Evolutionary conservation across 53 echinoderm and acorn worm genomes (phyloP).

Genomic region (Patiria pectinifera): DNA sequence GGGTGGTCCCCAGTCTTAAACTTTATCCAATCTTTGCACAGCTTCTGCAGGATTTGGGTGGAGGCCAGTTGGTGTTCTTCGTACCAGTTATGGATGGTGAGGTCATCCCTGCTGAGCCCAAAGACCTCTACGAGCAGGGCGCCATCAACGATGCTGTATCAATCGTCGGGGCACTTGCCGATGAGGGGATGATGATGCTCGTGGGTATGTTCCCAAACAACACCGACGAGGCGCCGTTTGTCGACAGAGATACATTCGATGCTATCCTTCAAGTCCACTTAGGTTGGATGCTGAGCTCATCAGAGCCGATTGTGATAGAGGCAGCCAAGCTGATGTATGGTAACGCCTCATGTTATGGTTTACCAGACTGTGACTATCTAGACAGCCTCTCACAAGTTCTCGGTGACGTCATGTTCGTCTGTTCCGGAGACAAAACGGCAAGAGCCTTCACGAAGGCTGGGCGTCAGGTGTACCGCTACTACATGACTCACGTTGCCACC

Average conservation of each 20-base stretch:
- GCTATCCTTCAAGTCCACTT: background rate
- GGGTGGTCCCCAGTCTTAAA: slow-evolving; percentile 35
- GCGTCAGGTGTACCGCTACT: slow-evolving; percentile 28
- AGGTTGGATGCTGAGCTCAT: background rate
- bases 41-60: background rate
- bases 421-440: slow-evolving; percentile 25
- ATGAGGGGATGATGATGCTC: slow-evolving; percentile 54
- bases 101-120: slow-evolving; percentile 36
- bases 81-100: slow-evolving; percentile 46
- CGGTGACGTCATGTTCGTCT: slow-evolving; percentile 41
- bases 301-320: slow-evolving; percentile 9
- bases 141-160: slow-evolving; percentile 52
- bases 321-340: slow-evolving; percentile 29
- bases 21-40: background rate
- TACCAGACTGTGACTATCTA: slow-evolving; percentile 44
- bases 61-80: background rate
- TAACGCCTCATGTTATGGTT: background rate
- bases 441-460: slow-evolving; percentile 35
- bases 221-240: slow-evolving; percentile 34
- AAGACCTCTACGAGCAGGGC: slow-evolving; percentile 37
- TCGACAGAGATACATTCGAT: slow-evolving; percentile 22
- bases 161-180: slow-evolving; percentile 29
- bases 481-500: slow-evolving; percentile 32
- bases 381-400: slow-evolving; percentile 32
- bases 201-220: slow-evolving; percentile 35